Conservation (phyloP, 2,797 vertebrate species). For the Labeo calbasu region DNA sequence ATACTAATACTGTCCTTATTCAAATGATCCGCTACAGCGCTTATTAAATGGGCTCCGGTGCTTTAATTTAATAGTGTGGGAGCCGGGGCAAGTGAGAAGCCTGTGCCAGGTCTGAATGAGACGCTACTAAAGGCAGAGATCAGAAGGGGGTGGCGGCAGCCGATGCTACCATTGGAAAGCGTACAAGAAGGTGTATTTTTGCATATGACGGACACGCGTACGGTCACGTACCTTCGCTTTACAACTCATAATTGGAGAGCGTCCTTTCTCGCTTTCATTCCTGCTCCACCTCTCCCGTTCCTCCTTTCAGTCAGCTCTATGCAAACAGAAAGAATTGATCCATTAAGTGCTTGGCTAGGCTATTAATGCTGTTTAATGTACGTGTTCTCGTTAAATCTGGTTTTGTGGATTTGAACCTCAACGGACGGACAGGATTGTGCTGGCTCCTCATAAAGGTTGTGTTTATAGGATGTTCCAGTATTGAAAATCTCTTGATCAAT, state of each 20-base stretch:
- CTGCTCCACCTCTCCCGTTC: not conserved
- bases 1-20: slow-evolving; percentile 99
- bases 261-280: slow-evolving; percentile 35
- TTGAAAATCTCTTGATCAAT: slow-evolving; percentile 53
- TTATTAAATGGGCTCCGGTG: slow-evolving; percentile 97
- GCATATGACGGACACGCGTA: slow-evolving; percentile 86
- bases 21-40: slow-evolving; percentile 95
- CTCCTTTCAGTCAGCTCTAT: slow-evolving; percentile 65
- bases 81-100: slow-evolving; percentile 80
- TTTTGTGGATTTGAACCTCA: slow-evolving; percentile 78
- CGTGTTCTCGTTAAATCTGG: slow-evolving; percentile 86
- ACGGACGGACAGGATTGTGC: slow-evolving; percentile 65
- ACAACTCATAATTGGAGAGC: slow-evolving; percentile 5
- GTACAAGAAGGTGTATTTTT: slow-evolving; percentile 43
- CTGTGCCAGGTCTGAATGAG: slow-evolving; percentile 88
- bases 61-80: slow-evolving; percentile 96
- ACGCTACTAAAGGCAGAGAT: slow-evolving; percentile 87
- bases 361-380: slow-evolving; percentile 93
- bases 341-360: slow-evolving; percentile 83
- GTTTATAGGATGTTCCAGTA: slow-evolving; percentile 50
- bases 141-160: slow-evolving; percentile 81
- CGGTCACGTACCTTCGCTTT: slow-evolving; percentile 79
- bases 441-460: slow-evolving; percentile 34
- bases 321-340: slow-evolving; percentile 92
- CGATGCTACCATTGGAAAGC: not conserved